phyloP scores from a whole-genome alignment of 2,797 vertebrate species.

The Enteromius trimaculatus region DNA sequence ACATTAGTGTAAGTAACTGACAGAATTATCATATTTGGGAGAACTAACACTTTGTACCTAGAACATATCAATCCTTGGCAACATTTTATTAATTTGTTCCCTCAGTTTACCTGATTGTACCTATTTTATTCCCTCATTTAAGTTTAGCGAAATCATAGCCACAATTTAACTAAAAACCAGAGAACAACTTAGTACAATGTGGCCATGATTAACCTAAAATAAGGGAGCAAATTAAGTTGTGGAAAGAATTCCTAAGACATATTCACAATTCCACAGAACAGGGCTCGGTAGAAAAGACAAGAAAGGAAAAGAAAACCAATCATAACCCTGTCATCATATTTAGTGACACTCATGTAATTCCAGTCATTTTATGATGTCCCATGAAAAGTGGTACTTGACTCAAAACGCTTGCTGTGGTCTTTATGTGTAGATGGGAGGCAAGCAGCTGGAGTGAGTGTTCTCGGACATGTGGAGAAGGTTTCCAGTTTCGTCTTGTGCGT shows the following conservation, averaged over 20 bases:
- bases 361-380: not conserved
- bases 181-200: not conserved
- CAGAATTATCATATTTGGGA: not conserved
- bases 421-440: conserved; percentile 88
- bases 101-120: too few relatives aligned
- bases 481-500: conserved; percentile 93
- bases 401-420: not conserved
- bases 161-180: not conserved
- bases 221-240: not conserved
- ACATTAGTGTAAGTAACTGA: not conserved
- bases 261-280: not conserved
- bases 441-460: conserved; percentile 99
- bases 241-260: not conserved
- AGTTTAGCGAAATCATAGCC: not conserved
- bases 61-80: not conserved
- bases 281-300: not conserved
- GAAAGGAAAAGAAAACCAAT: not conserved
- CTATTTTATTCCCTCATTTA: not conserved
- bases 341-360: not conserved
- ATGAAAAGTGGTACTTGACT: not conserved
- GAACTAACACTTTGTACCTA: not conserved
- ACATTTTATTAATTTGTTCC: not conserved
- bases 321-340: not conserved
- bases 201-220: not conserved
- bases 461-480: conserved; percentile 92